Conservation (phyloP, 2,888 invertebrate genomes). For the Pheosia gnoma region DNA sequence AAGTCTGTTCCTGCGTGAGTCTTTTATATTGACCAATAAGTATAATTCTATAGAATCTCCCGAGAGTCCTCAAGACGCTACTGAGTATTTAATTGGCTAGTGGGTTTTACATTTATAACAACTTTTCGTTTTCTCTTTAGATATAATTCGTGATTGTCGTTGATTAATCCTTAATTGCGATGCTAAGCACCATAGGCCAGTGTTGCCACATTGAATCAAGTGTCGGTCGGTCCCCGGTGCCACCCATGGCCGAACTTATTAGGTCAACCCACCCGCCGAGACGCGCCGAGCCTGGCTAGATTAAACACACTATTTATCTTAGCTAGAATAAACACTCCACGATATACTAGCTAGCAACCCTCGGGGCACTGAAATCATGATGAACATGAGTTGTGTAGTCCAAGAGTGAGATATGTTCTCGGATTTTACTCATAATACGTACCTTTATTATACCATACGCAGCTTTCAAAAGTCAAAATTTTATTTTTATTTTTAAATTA, state of each 20-base stretch:
- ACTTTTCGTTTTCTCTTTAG: no score
- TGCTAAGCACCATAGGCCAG: background rate
- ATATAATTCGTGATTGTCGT: no score
- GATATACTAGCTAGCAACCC: background rate
- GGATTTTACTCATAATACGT: no score
- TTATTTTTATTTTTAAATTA: no score
- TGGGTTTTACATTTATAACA: no score
- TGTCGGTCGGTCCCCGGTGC: background rate
- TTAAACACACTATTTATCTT: conserved; percentile 4
- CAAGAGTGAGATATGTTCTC: background rate
- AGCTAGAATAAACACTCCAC: background rate
- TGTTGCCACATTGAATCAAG: background rate
- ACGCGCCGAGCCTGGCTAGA: background rate
- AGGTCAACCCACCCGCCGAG: conserved; percentile 6
- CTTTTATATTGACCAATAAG: no score
- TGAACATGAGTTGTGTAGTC: background rate
- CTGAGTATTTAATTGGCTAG: no score
- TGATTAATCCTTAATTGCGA: background rate
- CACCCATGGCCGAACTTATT: conserved; percentile 4
- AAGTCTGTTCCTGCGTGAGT: no score
- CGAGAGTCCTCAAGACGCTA: no score
- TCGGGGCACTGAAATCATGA: background rate
- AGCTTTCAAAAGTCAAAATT: no score
- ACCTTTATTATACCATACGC: no score
- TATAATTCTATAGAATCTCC: no score